Conservation (phyloP, 2,113 vertebrate genomes). For the Petromus typicus region DNA sequence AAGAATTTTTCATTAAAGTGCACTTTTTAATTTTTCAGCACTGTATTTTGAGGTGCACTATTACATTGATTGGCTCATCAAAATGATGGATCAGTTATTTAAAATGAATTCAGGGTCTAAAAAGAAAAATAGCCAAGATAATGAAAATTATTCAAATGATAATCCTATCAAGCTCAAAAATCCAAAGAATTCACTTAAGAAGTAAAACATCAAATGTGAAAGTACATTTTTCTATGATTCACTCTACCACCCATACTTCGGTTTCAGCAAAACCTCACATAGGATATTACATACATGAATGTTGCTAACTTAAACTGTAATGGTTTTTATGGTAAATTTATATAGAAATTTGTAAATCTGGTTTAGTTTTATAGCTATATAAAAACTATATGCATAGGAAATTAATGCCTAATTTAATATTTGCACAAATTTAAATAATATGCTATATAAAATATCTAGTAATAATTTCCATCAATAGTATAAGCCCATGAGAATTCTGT, state of each 20-base stretch:
- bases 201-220: slow-evolving; percentile 58
- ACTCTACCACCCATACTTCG: background rate
- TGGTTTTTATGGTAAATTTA: slow-evolving; percentile 70
- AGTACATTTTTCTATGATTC: slow-evolving; percentile 52
- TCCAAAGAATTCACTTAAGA: slow-evolving; percentile 60
- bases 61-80: slow-evolving; percentile 45
- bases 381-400: slow-evolving; percentile 62
- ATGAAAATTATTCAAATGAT: slow-evolving; percentile 63
- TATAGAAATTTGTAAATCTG: slow-evolving; percentile 67
- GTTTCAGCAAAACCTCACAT: slow-evolving; percentile 48
- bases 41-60: slow-evolving; percentile 39
- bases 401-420: slow-evolving; percentile 70
- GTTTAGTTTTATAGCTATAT: slow-evolving; percentile 68
- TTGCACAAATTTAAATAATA: slow-evolving; percentile 69
- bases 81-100: slow-evolving; percentile 56
- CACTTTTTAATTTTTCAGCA: slow-evolving; percentile 21
- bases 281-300: slow-evolving; percentile 71
- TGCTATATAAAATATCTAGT: slow-evolving; percentile 53
- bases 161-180: slow-evolving; percentile 52
- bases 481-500: slow-evolving; percentile 27
- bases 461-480: slow-evolving; percentile 55
- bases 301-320: slow-evolving; percentile 71
- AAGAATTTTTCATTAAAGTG: slow-evolving; percentile 44
- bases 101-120: slow-evolving; percentile 26
- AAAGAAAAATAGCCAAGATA: slow-evolving; percentile 62